phyloP scores from a whole-genome alignment of 2,113 vertebrate genomes.

The Syrrhaptes paradoxus region DNA sequence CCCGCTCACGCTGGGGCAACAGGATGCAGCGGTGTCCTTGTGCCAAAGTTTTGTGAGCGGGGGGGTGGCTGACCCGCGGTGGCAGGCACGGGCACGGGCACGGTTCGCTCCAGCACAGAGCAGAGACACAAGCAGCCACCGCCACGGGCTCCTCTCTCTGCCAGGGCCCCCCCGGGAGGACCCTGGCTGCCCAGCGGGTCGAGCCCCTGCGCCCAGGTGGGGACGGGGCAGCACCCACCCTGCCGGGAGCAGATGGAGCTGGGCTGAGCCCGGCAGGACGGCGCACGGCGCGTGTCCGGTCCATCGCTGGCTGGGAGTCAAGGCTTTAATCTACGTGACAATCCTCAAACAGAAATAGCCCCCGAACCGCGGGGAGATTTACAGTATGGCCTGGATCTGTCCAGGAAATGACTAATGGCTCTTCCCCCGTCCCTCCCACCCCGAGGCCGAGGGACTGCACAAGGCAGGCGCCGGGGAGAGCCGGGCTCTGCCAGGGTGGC shows the following conservation, averaged over 20 bases:
- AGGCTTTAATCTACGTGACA: neutral
- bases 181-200: neutral
- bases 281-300: neutral
- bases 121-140: neutral
- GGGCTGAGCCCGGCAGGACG: neutral
- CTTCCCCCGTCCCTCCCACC: neutral
- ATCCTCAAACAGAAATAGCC: slow-evolving; percentile 13
- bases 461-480: neutral
- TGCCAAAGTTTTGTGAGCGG: neutral
- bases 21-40: neutral
- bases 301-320: neutral
- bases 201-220: neutral
- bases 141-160: neutral
- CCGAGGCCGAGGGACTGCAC: neutral
- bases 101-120: neutral
- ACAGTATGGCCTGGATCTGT: neutral
- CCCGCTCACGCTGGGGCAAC: neutral
- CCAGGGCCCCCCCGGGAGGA: neutral
- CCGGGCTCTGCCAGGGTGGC: neutral
- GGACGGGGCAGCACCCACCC: neutral
- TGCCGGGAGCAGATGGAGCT: neutral
- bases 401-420: slow-evolving; percentile 23
- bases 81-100: neutral
- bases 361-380: neutral
- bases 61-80: neutral